Percentiles rank a stretch among this genome's conserved stretches.
These are phyloP conservation scores for Centruroides vittatus DNA, from an alignment of 1,140 invertebrate species.

Conservation along the genomic window DNA sequence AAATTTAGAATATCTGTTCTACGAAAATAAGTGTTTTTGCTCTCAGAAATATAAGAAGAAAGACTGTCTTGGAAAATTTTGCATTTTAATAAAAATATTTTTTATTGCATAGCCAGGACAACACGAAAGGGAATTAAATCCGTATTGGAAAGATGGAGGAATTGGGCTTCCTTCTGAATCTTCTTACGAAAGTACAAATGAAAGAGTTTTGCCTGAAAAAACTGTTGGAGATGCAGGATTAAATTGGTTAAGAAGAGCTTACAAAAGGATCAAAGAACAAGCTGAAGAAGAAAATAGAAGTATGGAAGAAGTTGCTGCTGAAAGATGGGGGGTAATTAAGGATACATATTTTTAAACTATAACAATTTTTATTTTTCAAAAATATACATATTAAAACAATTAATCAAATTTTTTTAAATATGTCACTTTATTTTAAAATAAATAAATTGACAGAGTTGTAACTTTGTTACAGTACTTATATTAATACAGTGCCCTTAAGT, in stretches of 20 bases:
- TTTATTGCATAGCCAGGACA: slow-evolving; percentile 44
- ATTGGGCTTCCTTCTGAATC: slow-evolving; percentile 48
- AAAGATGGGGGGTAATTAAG: slow-evolving; percentile 44
- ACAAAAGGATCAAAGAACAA: slow-evolving; percentile 41
- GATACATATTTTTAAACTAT: slow-evolving; percentile 5
- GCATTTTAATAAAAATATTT: not conserved
- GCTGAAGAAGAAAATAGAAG: slow-evolving; percentile 38
- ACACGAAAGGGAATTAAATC: slow-evolving; percentile 66
- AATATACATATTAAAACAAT: too few relatives aligned
- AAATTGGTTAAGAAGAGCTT: slow-evolving; percentile 41
- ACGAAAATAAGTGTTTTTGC: too few relatives aligned
- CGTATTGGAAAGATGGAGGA: slow-evolving; percentile 81
- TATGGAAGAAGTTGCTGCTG: slow-evolving; percentile 44
- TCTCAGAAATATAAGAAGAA: too few relatives aligned
- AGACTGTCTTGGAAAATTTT: too few relatives aligned
- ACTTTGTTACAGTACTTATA: too few relatives aligned
- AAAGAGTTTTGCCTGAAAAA: slow-evolving; percentile 5
- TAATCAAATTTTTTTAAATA: too few relatives aligned
- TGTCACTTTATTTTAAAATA: too few relatives aligned
- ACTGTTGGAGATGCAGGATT: slow-evolving; percentile 31
- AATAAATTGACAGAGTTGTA: too few relatives aligned
- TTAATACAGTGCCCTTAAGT: too few relatives aligned
- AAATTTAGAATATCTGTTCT: too few relatives aligned
- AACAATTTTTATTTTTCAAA: not conserved
- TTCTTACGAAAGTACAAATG: slow-evolving; percentile 20